Evolutionary conservation across 2,797 vertebrate species (phyloP).

Genomic region (Gadopsis marmoratus): DNA sequence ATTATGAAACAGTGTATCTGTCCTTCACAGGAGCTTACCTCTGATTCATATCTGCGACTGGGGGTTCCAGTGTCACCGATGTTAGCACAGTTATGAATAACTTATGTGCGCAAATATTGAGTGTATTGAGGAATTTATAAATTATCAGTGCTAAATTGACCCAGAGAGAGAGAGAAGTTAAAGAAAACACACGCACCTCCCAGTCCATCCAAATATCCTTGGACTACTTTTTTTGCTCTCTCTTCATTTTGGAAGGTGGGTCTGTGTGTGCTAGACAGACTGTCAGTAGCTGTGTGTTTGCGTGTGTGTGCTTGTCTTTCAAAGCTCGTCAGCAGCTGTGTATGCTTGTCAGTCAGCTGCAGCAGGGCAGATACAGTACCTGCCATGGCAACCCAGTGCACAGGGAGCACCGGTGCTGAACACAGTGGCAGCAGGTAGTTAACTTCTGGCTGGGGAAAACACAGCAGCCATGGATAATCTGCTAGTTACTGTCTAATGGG

Average conservation of each 20-base stretch:
- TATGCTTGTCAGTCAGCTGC: constrained; percentile 69
- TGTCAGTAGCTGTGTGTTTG: constrained; percentile 47
- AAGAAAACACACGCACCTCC: constrained; percentile 4
- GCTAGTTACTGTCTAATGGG: constrained; percentile 20
- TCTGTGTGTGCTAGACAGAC: constrained; percentile 35
- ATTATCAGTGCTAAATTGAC: constrained; percentile 11
- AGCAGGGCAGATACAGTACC: constrained; percentile 45
- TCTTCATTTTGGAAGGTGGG: constrained; percentile 41
- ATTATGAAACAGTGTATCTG: constrained; percentile 36
- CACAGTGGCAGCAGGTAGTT: constrained; percentile 35
- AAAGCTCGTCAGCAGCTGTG: constrained; percentile 70
- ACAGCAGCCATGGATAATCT: constrained; percentile 20
- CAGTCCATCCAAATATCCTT: constrained; percentile 13
- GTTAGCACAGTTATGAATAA: constrained; percentile 40
- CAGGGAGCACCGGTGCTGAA: constrained; percentile 39
- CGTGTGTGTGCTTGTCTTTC: constrained; percentile 49
- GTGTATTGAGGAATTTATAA: constrained; percentile 9
- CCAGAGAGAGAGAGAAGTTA: constrained; percentile 12
- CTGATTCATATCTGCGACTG: constrained; percentile 26
- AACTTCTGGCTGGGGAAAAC: constrained; percentile 28
- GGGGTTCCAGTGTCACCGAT: constrained; percentile 23
- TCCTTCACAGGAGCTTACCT: constrained; percentile 32
- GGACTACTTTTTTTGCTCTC: constrained; percentile 16
- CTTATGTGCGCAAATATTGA: constrained; percentile 9
- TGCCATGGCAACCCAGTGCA: constrained; percentile 48